These are phyloP conservation scores for Oenanthe melanoleuca DNA, from an alignment of 2,113 vertebrate genomes.

Conservation along the genomic window DNA sequence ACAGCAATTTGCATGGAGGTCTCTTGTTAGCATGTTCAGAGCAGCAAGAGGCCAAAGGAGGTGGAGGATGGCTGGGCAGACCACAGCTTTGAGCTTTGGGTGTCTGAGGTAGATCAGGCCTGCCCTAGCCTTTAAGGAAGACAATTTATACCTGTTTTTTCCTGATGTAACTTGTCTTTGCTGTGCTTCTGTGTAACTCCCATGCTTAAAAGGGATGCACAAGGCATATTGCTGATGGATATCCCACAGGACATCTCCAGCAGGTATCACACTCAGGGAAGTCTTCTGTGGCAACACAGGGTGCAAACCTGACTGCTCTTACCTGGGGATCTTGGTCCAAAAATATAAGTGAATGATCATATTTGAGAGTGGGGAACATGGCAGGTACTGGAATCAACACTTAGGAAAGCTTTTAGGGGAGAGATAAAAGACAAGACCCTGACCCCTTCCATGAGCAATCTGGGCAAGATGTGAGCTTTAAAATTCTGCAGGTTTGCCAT, in stretches of 20 bases:
- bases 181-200: not conserved
- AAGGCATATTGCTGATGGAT: fast-evolving
- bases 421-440: not conserved
- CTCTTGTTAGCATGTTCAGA: not conserved
- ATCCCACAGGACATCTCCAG: not conserved
- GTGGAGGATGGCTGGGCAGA: not conserved
- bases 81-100: not conserved
- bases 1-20: not conserved
- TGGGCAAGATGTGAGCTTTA: not conserved
- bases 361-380: not conserved
- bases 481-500: not conserved
- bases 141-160: not conserved
- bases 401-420: not conserved
- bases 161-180: not conserved
- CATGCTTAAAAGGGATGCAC: not conserved
- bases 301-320: not conserved
- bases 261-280: not conserved
- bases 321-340: not conserved
- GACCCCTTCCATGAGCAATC: not conserved
- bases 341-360: not conserved
- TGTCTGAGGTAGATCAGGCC: not conserved
- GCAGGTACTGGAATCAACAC: not conserved
- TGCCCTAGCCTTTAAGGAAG: not conserved
- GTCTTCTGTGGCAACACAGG: not conserved
- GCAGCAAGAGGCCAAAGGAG: not conserved